These are phyloP conservation scores for Julus scandinavius DNA, from an alignment of 2,888 invertebrate species.

Conservation along the genomic window DNA sequence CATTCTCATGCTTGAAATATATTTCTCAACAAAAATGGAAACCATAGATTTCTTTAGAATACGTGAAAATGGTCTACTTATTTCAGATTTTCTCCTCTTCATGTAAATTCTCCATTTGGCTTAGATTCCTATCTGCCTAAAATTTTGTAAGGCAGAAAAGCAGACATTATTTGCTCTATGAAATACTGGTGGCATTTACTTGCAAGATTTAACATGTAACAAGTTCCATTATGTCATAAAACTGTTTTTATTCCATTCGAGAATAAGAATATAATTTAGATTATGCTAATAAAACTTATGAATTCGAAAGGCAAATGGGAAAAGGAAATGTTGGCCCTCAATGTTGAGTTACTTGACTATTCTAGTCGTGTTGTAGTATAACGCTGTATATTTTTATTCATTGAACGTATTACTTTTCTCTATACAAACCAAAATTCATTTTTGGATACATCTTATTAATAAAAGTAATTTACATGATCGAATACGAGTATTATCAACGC, in stretches of 20 bases:
- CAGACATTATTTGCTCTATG: neutral
- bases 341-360: too few species aligned
- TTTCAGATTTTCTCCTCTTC: neutral
- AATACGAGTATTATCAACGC: too few species aligned
- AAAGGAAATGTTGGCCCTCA: neutral
- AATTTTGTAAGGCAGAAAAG: neutral
- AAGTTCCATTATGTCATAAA: neutral
- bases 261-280: neutral
- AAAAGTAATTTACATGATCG: too few species aligned
- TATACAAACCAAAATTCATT: too few species aligned
- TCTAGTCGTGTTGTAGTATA: too few species aligned
- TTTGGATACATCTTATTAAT: too few species aligned
- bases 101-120: neutral
- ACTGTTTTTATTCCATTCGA: neutral
- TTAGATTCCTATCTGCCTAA: neutral
- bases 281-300: slow-evolving; percentile 8
- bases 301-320: neutral
- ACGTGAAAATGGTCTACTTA: slow-evolving; percentile 16
- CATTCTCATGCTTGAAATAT: neutral
- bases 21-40: neutral
- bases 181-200: neutral
- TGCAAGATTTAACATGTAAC: neutral
- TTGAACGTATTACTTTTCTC: too few species aligned
- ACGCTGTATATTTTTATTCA: too few species aligned
- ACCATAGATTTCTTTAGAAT: neutral